Evolutionary conservation across 2,113 vertebrate species (phyloP), one percentile per base, ranked within the genome.

Genomic region (Puma concolor): DNA sequence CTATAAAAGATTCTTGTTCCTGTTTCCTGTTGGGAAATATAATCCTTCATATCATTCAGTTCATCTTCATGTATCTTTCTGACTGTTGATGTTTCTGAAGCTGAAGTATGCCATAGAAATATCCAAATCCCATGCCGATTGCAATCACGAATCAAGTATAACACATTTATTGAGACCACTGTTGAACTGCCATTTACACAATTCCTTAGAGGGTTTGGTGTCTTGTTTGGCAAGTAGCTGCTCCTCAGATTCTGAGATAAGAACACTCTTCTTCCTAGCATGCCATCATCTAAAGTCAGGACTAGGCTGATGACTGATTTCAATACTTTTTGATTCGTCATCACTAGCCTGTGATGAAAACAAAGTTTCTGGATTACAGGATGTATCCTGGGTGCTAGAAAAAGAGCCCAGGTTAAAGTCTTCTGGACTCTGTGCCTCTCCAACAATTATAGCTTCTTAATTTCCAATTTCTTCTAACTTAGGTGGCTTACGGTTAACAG

Each of bases 331-430:
- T 0, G 99, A 99, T 92, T 99, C 99, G 3, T 95, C 98, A 0
- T 96, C 93, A 36, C 97, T 97, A 41, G 92, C 98, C 80, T 97
- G 98, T 67, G 98, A 98, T 0, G 98, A 19, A 92, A 99, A 98
- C n/a, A 98, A 99, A 17, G 98, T 98, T 97, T 99, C 99, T 57
- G 99, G 97, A 64, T 99, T 98, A 38, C 99, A 99, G 98, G 99
- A 99, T 0, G 99, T 95, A 67, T 99, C 99, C 76, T 99, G 99
- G 98, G 99, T 99, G 98, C 99, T 99, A 64, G 99, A 99, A n/a
- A 99, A 99, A 52, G 99, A 99, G 15, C 99, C 99, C 89, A 99
- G 98, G 98, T 99, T 99, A 74, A 99, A 98, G 93, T 99, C 99
- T 71, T 99, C 99, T 3, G 90, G 97, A 96, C 27, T 96, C 0